A percentile compares a stretch with the other conserved stretches of the same genome.
Evolutionary conservation across 1,140 invertebrate genomes (phyloP).

Genomic region (Drosophila nigrodunni): DNA sequence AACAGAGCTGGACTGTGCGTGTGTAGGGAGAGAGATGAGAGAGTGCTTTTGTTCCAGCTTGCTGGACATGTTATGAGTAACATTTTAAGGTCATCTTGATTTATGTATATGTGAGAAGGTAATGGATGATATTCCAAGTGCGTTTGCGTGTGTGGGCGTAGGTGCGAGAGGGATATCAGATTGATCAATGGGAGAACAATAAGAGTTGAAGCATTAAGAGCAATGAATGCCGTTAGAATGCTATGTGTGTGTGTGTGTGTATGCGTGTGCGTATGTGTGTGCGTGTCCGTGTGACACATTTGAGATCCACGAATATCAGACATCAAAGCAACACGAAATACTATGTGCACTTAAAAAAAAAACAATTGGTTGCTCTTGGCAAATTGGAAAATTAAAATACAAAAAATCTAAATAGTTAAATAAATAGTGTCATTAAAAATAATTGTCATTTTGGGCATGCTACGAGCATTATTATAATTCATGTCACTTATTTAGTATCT

Average conservation of each 20-base stretch:
- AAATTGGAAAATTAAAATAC: background rate
- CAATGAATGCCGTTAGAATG: constrained; percentile 4
- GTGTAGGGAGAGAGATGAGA: background rate
- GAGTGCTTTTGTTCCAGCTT: constrained; percentile 14
- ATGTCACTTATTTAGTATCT: background rate
- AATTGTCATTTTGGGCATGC: background rate
- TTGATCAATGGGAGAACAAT: constrained; percentile 44
- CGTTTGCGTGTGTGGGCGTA: constrained; percentile 21
- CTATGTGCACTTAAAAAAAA: background rate
- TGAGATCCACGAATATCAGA: background rate
- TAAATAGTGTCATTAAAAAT: constrained; percentile 14
- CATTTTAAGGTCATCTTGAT: constrained; percentile 76
- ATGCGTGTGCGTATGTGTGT: background rate
- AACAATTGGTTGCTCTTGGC: background rate
- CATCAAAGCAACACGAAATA: constrained; percentile 13
- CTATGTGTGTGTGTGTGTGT: background rate
- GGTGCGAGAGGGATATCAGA: constrained; percentile 27
- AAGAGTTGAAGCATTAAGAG: constrained; percentile 1
- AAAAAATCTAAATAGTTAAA: background rate
- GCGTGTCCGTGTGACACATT: background rate
- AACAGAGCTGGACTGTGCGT: background rate
- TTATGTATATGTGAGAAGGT: constrained; percentile 75
- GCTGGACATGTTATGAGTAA: constrained; percentile 65
- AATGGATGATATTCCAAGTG: constrained; percentile 21
- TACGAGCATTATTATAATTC: background rate